phyloP scores from a whole-genome alignment of 1,140 invertebrate genomes.

The Neoseiulus cucumeris region DNA sequence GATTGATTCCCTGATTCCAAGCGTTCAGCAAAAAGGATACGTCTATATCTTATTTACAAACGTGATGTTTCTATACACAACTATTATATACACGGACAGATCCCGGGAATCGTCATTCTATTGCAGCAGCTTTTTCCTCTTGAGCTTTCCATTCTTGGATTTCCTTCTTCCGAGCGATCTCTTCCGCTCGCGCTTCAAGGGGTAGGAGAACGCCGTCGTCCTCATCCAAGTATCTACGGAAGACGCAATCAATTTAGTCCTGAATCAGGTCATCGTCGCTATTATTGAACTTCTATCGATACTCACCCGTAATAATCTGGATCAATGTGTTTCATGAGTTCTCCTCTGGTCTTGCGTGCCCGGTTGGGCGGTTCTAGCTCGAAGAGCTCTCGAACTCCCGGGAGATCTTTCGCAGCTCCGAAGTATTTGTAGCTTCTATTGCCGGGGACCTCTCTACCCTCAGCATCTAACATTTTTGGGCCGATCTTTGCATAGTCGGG shows the following conservation, averaged over 20 bases:
- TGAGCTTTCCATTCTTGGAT: conserved; percentile 31
- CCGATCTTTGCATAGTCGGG: conserved; percentile 79
- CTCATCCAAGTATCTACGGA: conserved; percentile 59
- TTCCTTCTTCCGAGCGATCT: conserved; percentile 31
- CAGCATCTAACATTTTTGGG: conserved; percentile 81
- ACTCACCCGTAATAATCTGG: conserved; percentile 83
- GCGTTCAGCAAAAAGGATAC: no score
- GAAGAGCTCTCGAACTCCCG: conserved; percentile 90
- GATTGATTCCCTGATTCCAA: no score
- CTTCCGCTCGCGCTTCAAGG: conserved; percentile 59
- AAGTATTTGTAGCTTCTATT: conserved; percentile 99
- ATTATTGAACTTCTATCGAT: no score
- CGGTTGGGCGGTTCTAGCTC: conserved; percentile 78
- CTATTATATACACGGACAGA: background rate
- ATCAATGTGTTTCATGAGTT: conserved; percentile 93
- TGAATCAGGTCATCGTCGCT: no score
- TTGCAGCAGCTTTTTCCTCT: conserved; percentile 22
- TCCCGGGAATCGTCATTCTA: background rate
- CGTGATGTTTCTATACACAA: background rate
- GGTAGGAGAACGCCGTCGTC: conserved; percentile 87
- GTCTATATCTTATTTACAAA: no score
- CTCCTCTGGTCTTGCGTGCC: conserved; percentile 72
- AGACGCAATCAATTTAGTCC: background rate
- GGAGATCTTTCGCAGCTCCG: conserved; percentile 93
- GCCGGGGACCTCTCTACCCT: conserved; percentile 89